These are phyloP conservation scores for Oncorhynchus mykiss DNA, from an alignment of 2,113 vertebrate species.

Conservation along the genomic window DNA sequence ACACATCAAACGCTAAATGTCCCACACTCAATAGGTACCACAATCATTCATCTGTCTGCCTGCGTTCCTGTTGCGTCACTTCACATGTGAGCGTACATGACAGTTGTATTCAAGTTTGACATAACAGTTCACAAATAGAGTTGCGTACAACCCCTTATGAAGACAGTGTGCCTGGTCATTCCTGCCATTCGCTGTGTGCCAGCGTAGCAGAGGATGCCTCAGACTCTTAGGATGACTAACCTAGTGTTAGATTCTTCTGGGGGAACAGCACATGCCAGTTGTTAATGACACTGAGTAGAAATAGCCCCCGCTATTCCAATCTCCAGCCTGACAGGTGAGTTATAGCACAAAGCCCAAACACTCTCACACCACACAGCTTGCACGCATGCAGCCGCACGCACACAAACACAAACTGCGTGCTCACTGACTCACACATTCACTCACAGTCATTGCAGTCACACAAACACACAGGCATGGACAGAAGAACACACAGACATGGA, in stretches of 20 bases:
- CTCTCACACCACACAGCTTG: neutral
- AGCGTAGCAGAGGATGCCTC: neutral
- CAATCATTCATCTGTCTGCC: too few species aligned
- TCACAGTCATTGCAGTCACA: constrained; percentile 12
- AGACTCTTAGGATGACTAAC: neutral
- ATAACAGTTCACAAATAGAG: neutral
- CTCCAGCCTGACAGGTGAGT: constrained; percentile 11
- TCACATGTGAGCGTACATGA: too few species aligned
- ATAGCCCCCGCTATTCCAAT: constrained; percentile 22
- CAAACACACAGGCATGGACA: constrained; percentile 5
- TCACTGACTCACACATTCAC: neutral
- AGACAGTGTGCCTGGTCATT: neutral
- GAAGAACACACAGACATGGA: constrained; percentile 2
- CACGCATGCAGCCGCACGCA: neutral
- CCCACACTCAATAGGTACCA: too few species aligned
- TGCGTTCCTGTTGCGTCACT: too few species aligned
- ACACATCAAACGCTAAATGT: neutral
- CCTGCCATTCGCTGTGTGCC: neutral
- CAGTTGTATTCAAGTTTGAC: too few species aligned
- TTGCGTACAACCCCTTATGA: neutral
- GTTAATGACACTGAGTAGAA: constrained; percentile 46
- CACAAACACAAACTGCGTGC: neutral
- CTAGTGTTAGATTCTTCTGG: constrained; percentile 16
- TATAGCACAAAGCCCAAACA: neutral
- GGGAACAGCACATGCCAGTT: constrained; percentile 19